These are phyloP conservation scores for Gasteruption jaculator DNA, from an alignment of 2,888 invertebrate species.

Conservation along the genomic window DNA sequence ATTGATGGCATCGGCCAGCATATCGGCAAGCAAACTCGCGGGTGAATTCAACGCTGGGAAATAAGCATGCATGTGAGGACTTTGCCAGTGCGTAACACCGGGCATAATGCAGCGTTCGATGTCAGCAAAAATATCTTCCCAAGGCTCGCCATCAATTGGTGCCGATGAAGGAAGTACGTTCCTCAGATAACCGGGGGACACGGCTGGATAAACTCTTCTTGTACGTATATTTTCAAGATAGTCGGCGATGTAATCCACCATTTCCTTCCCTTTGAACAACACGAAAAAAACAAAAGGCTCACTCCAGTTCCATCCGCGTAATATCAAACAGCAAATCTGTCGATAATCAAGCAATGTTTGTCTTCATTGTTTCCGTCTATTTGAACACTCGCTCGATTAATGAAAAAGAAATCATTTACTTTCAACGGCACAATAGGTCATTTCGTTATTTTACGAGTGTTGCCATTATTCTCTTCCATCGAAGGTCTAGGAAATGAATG, in stretches of 20 bases:
- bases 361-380: too few relatives aligned
- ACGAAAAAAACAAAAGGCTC: too few relatives aligned
- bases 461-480: too few relatives aligned
- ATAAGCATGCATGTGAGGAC: conserved; percentile 97
- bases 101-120: conserved; percentile 95
- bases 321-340: too few relatives aligned
- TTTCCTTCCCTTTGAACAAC: conserved; percentile 82
- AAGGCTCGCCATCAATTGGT: conserved; percentile 81
- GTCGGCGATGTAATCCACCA: conserved; percentile 98
- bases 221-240: conserved; percentile 89
- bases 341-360: too few relatives aligned
- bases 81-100: conserved; percentile 95
- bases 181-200: conserved; percentile 91
- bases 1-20: conserved; percentile 92
- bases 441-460: too few relatives aligned
- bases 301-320: too few relatives aligned
- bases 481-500: too few relatives aligned
- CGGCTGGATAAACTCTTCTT: conserved; percentile 87
- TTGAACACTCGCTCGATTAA: too few relatives aligned
- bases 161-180: conserved; percentile 81
- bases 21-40: conserved; percentile 91
- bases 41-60: conserved; percentile 93
- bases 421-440: too few relatives aligned
- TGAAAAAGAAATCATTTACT: too few relatives aligned
- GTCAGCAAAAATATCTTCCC: conserved; percentile 89